Conservation (phyloP, 2,113 vertebrate genomes). For the Hirundichthys speculiger region DNA sequence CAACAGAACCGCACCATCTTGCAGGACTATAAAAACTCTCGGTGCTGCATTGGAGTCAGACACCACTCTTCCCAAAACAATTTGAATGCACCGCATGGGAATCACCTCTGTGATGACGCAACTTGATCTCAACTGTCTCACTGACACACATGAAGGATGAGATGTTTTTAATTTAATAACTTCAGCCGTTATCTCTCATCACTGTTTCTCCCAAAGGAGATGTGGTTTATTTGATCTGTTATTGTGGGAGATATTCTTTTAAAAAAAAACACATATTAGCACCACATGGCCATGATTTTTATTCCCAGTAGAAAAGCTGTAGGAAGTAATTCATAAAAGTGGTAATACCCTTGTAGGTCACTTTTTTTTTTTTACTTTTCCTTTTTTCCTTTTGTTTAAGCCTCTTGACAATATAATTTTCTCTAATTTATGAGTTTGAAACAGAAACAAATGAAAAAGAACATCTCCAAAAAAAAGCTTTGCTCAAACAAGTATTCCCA, state of each 20-base stretch:
- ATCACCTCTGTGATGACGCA: not conserved
- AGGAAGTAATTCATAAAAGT: not conserved
- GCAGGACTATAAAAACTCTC: too few relatives aligned
- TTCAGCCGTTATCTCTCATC: not conserved
- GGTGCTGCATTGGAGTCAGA: too few relatives aligned
- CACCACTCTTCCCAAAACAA: too few relatives aligned
- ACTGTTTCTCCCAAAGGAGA: not conserved
- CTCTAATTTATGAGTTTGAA: too few relatives aligned
- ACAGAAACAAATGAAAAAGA: too few relatives aligned
- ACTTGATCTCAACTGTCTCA: not conserved
- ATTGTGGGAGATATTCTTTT: not conserved
- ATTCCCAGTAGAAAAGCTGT: not conserved
- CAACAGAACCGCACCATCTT: not conserved
- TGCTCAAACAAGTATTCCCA: not conserved
- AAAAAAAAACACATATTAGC: not conserved
- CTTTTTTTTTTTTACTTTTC: not conserved
- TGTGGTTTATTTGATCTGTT: not conserved
- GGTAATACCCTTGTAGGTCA: not conserved
- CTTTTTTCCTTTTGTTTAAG: not conserved
- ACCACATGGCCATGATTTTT: not conserved
- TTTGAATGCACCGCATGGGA: not conserved
- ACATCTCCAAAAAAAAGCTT: not conserved
- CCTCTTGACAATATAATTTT: not conserved
- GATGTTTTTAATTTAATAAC: not conserved
- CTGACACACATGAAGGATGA: not conserved